Conservation (phyloP, 2,113 vertebrate species). For the Psilopogon haemacephalus region DNA sequence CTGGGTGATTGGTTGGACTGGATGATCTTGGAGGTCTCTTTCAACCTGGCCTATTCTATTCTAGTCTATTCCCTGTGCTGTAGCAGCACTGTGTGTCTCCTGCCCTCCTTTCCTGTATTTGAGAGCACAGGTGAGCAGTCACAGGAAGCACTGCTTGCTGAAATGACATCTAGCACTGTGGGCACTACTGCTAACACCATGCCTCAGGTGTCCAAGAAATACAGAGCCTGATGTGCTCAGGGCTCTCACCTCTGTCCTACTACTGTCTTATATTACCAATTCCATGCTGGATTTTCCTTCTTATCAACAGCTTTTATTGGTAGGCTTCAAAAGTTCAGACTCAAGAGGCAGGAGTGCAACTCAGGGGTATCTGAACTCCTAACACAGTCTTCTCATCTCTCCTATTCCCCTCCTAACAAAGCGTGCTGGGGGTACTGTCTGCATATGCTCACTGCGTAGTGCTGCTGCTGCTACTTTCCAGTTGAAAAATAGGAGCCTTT, state of each 20-base stretch:
- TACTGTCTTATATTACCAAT: not conserved
- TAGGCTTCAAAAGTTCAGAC: not conserved
- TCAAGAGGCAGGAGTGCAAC: not conserved
- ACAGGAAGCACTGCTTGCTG: not conserved
- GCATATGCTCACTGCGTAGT: accelerated
- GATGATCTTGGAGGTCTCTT: too few species aligned
- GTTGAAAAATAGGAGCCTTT: not conserved
- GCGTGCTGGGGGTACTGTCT: accelerated
- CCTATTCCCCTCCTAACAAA: not conserved
- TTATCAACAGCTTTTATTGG: not conserved
- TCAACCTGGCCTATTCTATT: too few species aligned
- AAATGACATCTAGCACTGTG: not conserved
- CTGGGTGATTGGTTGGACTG: too few species aligned
- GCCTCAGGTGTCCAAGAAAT: too few species aligned
- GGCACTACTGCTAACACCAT: not conserved
- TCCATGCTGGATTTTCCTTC: not conserved
- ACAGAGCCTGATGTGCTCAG: not conserved
- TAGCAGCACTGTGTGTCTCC: not conserved
- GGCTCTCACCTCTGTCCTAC: too few species aligned
- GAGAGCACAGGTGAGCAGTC: not conserved
- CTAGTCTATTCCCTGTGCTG: not conserved
- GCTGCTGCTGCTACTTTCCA: not conserved
- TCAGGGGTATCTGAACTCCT: not conserved
- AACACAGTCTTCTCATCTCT: accelerated
- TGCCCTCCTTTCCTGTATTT: not conserved